Conservation (phyloP, 2,113 vertebrate genomes). For the Callionymus lyra region DNA sequence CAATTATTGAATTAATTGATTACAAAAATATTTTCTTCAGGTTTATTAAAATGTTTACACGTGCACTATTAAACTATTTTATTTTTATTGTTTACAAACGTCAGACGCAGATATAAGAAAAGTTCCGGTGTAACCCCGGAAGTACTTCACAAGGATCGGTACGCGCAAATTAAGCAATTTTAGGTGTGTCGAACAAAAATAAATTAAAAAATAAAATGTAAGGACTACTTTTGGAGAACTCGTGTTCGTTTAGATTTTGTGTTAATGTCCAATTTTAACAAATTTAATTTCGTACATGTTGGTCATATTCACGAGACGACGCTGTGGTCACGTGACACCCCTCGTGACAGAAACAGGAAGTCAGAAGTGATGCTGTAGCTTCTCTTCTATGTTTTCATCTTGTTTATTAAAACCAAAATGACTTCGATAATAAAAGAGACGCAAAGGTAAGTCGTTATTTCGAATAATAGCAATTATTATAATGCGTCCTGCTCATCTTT, state of each 20-base stretch:
- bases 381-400: not conserved
- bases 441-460: conserved; percentile 51
- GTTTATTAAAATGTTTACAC: no score
- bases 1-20: no score
- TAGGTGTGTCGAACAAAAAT: no score
- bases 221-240: no score
- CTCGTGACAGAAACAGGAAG: conserved; percentile 46
- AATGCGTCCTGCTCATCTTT: not conserved
- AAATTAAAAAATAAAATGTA: no score
- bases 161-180: conserved; percentile 13
- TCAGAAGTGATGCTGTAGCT: conserved; percentile 8
- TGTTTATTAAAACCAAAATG: conserved; percentile 39
- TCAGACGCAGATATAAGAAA: no score
- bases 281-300: not conserved
- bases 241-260: no score
- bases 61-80: no score
- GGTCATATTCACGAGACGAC: conserved; percentile 3
- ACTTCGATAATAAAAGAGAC: conserved; percentile 67
- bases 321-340: conserved; percentile 28
- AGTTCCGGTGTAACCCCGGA: conserved; percentile 16
- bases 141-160: conserved; percentile 3
- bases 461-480: not conserved
- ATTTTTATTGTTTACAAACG: no score
- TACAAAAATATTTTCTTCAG: no score
- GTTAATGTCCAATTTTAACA: no score